Evolutionary conservation across 2,888 invertebrate species (phyloP).

Genomic region (Eudasyphora cyanicolor): DNA sequence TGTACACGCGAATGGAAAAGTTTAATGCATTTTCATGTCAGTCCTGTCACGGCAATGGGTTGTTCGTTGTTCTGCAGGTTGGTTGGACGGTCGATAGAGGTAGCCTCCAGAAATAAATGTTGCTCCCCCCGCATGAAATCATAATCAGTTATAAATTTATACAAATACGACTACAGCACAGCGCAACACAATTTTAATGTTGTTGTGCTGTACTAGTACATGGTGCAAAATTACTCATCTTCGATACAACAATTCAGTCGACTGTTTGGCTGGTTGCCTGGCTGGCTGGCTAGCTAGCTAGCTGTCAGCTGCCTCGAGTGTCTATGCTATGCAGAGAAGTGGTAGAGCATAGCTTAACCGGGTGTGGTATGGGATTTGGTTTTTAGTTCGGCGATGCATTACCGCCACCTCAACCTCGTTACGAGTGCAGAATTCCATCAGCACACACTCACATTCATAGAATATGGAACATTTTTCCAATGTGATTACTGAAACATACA

Average conservation of each 20-base stretch:
- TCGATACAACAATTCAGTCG: no score
- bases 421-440: conserved; percentile 32
- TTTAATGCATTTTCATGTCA: conserved; percentile 55
- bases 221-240: not conserved
- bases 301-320: no score
- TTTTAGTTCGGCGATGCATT: conserved; percentile 36
- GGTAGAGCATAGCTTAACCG: no score
- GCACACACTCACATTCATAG: no score
- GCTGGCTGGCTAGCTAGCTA: no score
- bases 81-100: not conserved
- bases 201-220: not conserved
- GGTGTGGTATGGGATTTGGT: conserved; percentile 4
- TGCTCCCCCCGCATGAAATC: conserved; percentile 46
- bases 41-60: conserved; percentile 9
- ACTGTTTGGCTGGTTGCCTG: not conserved
- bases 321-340: not conserved
- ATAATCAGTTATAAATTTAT: conserved; percentile 57
- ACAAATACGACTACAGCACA: conserved; percentile 26
- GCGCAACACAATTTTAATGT: not conserved
- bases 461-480: not conserved
- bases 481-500: conserved; percentile 9
- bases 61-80: conserved; percentile 1
- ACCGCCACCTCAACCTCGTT: not conserved
- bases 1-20: conserved; percentile 39
- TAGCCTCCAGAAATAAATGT: conserved; percentile 26